Percentiles rank a stretch among this genome's conserved stretches.
These are phyloP conservation scores for Lordiphosa stackelbergi DNA, from an alignment of 1,140 invertebrate genomes.

Conservation along the genomic window DNA sequence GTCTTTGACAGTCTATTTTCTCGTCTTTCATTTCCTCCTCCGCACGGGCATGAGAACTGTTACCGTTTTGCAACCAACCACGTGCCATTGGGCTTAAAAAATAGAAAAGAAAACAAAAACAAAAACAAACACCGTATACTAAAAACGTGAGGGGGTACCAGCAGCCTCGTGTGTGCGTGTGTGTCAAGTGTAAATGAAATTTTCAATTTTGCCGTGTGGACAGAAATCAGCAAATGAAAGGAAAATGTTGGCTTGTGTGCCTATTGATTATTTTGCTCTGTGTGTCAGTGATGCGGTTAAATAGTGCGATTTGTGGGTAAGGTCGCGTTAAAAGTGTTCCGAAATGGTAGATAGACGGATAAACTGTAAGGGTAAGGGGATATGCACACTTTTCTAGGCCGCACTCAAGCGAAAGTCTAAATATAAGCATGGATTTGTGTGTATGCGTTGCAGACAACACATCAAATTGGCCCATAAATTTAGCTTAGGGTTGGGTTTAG, in stretches of 20 bases:
- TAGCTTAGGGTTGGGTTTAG: background rate
- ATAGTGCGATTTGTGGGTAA: constrained; percentile 42
- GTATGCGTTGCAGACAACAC: constrained; percentile 6
- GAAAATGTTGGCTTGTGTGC: constrained; percentile 34
- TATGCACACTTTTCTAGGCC: constrained; percentile 13
- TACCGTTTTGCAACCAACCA: constrained; percentile 38
- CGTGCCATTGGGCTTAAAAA: constrained; percentile 21
- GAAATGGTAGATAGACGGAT: constrained; percentile 28
- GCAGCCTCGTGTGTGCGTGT: background rate
- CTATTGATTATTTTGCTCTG: constrained; percentile 60
- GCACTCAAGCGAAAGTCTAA: constrained; percentile 29
- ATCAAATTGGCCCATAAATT: constrained; percentile 21
- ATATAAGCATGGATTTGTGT: constrained; percentile 34
- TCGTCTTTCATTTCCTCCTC: constrained; percentile 1
- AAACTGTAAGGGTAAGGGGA: constrained; percentile 1
- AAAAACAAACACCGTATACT: constrained; percentile 18
- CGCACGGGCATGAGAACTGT: constrained; percentile 36
- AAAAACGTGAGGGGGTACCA: constrained; percentile 16
- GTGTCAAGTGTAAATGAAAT: constrained; percentile 70
- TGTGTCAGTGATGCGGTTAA: constrained; percentile 29
- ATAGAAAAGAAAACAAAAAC: constrained; percentile 30
- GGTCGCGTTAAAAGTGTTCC: constrained; percentile 51
- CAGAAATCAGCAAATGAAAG: constrained; percentile 54
- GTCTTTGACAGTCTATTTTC: constrained; percentile 23
- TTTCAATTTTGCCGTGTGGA: constrained; percentile 60